Conservation (phyloP, 2,888 invertebrate genomes). For the Tetheella fluctuosa region DNA sequence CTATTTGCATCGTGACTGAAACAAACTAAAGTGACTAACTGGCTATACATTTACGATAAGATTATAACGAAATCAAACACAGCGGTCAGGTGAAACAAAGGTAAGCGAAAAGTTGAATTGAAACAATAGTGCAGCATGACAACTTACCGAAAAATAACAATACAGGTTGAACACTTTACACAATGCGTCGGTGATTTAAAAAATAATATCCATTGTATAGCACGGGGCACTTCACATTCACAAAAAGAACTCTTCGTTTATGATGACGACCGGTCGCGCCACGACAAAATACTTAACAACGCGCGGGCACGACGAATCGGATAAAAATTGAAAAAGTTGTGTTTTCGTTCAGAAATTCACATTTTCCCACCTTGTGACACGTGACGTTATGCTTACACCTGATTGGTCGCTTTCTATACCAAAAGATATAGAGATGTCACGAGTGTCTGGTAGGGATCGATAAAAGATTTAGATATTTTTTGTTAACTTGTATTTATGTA, state of each 20-base stretch:
- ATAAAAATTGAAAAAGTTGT: constrained; percentile 29
- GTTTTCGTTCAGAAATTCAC: constrained; percentile 45
- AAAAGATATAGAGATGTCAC: background rate
- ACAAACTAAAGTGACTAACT: constrained; percentile 13
- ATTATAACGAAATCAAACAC: constrained; percentile 47
- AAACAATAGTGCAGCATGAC: constrained; percentile 19
- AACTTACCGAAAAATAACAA: constrained; percentile 59
- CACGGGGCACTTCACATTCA: constrained; percentile 70
- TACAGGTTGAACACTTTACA: constrained; percentile 45
- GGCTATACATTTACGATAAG: constrained; percentile 49
- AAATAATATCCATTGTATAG: constrained; percentile 72
- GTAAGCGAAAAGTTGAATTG: constrained; percentile 19
- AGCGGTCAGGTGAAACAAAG: constrained; percentile 42
- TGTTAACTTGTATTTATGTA: too few relatives aligned
- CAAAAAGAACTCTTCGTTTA: constrained; percentile 26
- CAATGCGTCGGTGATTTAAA: constrained; percentile 51
- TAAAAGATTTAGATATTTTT: background rate
- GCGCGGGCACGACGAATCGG: constrained; percentile 33
- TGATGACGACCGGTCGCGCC: constrained; percentile 46
- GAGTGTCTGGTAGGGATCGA: background rate
- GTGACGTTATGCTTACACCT: background rate
- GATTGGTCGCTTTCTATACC: background rate
- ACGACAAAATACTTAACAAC: constrained; percentile 52
- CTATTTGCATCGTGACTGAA: constrained; percentile 19
- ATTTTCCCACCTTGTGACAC: constrained; percentile 56